Conservation (phyloP, 2,888 invertebrate species). For the Mesopsocus fuscifrons region DNA sequence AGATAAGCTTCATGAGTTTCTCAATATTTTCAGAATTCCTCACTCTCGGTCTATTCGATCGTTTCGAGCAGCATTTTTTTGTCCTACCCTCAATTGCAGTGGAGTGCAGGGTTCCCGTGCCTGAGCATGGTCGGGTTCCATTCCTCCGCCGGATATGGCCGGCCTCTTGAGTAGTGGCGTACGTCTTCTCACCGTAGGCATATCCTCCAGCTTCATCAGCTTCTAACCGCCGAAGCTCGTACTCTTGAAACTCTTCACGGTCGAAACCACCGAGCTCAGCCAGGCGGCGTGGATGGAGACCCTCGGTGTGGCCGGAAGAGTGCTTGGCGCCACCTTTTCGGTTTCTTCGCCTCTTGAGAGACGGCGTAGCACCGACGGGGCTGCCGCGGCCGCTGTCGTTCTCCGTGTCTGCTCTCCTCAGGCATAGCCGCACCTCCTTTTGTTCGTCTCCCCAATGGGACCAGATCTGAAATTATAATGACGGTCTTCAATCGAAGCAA, state of each 20-base stretch:
- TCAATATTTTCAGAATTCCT: conserved; percentile 24
- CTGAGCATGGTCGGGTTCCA: not conserved
- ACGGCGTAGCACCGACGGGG: conserved; percentile 13
- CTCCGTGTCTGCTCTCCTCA: conserved; percentile 24
- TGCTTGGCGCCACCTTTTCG: conserved; percentile 22
- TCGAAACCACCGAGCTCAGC: conserved; percentile 20
- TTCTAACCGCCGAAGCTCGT: not conserved
- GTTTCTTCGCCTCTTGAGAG: conserved; percentile 19
- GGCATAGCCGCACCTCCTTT: conserved; percentile 34
- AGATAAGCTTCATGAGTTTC: conserved; percentile 32
- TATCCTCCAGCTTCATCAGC: not conserved
- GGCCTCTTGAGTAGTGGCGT: not conserved
- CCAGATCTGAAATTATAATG: conserved; percentile 33
- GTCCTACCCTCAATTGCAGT: not conserved
- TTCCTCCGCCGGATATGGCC: not conserved
- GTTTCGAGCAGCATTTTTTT: conserved; percentile 12
- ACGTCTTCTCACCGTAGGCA: conserved; percentile 7
- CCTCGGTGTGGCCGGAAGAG: conserved; percentile 14
- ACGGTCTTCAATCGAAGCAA: not conserved
- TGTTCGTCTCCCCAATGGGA: conserved; percentile 60
- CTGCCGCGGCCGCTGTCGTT: conserved; percentile 21
- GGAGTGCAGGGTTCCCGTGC: not conserved
- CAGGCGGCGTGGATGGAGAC: conserved; percentile 22
- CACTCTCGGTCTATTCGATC: not conserved
- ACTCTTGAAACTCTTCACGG: conserved; percentile 2